These are phyloP conservation scores for Lepidurus arcticus DNA, from an alignment of 1,140 invertebrate genomes.

Conservation along the genomic window DNA sequence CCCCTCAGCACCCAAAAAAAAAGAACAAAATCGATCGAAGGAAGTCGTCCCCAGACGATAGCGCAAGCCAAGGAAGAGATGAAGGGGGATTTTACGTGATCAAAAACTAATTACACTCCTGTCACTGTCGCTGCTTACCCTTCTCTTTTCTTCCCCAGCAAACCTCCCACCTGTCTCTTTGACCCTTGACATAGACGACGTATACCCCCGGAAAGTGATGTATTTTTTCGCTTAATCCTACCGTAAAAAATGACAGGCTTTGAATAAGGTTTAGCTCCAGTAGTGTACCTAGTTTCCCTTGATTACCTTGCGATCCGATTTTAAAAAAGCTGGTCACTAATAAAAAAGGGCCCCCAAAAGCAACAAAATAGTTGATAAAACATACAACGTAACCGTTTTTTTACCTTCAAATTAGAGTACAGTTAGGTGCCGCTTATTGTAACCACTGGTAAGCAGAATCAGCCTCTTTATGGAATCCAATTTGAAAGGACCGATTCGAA, in stretches of 20 bases:
- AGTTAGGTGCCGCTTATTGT: too few relatives aligned
- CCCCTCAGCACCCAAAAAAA: background rate
- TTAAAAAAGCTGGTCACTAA: too few relatives aligned
- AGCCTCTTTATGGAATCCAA: too few relatives aligned
- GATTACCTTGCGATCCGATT: too few relatives aligned
- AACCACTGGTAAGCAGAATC: too few relatives aligned
- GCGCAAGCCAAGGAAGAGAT: background rate
- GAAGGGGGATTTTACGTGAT: background rate
- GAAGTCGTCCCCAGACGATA: background rate
- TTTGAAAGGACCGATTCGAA: too few relatives aligned
- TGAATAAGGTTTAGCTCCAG: background rate
- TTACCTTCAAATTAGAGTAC: too few relatives aligned
- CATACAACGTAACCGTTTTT: too few relatives aligned
- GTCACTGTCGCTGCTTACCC: background rate
- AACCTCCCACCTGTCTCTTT: background rate
- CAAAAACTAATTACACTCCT: conserved; percentile 15
- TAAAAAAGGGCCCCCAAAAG: too few relatives aligned
- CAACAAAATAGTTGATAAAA: too few relatives aligned
- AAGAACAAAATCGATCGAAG: background rate
- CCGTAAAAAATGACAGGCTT: background rate
- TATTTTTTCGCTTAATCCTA: background rate
- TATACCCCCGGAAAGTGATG: background rate
- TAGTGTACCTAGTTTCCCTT: too few relatives aligned
- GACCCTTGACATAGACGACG: background rate
- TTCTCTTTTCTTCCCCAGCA: background rate